A percentile compares a stretch with the other conserved stretches of the same genome.
phyloP scores from a whole-genome alignment of 2,113 vertebrate genomes.

The Amazona guildingii region DNA sequence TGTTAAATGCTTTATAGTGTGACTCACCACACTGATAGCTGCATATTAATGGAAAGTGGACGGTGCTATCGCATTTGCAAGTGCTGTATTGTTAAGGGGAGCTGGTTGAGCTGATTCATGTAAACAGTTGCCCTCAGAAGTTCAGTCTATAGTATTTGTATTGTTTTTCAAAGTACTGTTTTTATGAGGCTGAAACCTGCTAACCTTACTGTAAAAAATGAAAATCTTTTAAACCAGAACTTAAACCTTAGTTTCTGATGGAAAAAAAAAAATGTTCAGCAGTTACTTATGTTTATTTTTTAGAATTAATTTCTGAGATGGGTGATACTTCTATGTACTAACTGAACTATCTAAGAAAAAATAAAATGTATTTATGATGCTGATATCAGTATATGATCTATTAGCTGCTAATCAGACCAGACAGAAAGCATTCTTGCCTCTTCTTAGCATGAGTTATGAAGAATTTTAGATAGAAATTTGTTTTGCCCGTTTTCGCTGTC shows the following conservation, averaged over 20 bases:
- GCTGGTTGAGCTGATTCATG: neutral
- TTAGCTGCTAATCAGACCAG: neutral
- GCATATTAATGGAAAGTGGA: conserved; percentile 39
- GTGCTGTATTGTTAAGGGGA: neutral
- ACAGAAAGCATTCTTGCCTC: neutral
- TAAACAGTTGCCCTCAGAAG: neutral
- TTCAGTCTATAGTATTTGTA: neutral
- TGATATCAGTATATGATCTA: neutral
- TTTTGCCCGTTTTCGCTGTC: neutral
- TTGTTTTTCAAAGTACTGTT: neutral
- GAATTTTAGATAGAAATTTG: neutral
- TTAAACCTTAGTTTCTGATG: neutral
- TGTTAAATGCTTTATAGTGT: conserved; percentile 38
- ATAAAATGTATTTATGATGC: neutral
- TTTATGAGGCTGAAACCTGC: neutral
- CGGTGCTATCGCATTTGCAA: neutral
- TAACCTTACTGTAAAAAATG: neutral
- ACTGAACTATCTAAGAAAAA: neutral
- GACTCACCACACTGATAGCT: conserved; percentile 59
- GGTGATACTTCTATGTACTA: neutral
- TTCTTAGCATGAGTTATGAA: neutral
- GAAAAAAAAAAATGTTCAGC: neutral
- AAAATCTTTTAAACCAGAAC: neutral
- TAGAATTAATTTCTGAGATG: neutral
- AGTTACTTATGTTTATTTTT: neutral